Evolutionary conservation across 2,888 invertebrate species (phyloP).

Genomic region (Monochamus alternatus): DNA sequence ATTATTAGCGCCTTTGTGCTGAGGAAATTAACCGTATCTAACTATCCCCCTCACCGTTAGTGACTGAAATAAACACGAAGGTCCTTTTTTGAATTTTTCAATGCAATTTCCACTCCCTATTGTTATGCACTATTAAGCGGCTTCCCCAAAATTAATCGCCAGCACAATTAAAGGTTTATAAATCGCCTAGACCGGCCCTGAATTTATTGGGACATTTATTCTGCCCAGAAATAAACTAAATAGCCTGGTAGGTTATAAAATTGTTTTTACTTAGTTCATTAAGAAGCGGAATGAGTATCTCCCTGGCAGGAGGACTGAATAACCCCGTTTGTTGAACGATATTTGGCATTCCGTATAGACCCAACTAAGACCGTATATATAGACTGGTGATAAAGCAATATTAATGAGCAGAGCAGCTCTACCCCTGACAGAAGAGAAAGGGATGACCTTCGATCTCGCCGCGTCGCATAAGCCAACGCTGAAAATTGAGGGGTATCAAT

Average conservation of each 20-base stretch:
- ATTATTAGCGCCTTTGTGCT: no score
- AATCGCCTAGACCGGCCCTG: constrained; percentile 15
- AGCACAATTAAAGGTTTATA: constrained; percentile 21
- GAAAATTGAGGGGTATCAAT: background rate
- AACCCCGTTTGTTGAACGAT: constrained; percentile 26
- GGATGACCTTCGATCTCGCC: constrained; percentile 1
- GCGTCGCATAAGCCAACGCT: background rate
- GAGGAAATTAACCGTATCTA: no score
- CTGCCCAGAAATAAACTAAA: constrained; percentile 32
- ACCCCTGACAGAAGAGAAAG: constrained; percentile 12
- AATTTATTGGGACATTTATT: constrained; percentile 26
- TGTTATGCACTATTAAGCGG: background rate
- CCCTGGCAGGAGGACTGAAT: constrained; percentile 36
- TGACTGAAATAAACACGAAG: no score
- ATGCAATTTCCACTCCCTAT: no score
- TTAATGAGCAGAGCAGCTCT: constrained; percentile 19
- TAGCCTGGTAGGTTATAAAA: constrained; percentile 32
- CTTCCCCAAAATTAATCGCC: constrained; percentile 11
- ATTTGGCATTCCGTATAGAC: constrained; percentile 19
- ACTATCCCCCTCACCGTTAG: no score
- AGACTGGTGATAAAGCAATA: constrained; percentile 23
- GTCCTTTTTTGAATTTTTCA: no score
- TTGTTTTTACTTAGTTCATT: constrained; percentile 47
- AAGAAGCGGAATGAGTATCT: constrained; percentile 42
- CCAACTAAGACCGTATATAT: constrained; percentile 12